Evolutionary conservation across 2,113 vertebrate species (phyloP), one percentile per base, ranked within the genome.

Genomic region (Cyrtonyx montezumae): DNA sequence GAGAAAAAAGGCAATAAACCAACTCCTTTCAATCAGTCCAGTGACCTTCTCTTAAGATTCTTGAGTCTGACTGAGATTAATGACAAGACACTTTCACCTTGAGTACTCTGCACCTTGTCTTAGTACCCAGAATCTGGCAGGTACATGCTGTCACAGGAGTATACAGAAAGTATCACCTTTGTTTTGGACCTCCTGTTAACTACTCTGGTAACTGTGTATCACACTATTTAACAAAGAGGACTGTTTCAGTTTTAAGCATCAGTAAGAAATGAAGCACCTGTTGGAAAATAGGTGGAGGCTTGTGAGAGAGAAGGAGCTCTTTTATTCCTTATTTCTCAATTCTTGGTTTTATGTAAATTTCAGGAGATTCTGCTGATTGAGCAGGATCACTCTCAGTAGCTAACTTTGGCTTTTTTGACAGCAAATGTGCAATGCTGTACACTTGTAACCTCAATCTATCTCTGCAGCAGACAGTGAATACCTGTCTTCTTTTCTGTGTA

Each of bases 11-110:
- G 79, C 63, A 79, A 84, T 94, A 85, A 93, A 94, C 56, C 67
- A 90, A 83, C 87, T 59, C 45, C 36, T 74, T 88, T 92, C 90
- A 79, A 26, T 97, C 92, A 96, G 84, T 76, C 55, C 65, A 84
- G 8, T 48, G 69, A 73, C 75, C 79, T 56, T 79, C 70, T 84
- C 43, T 58, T 32, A 73, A 65, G 68, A 82, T 91, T 81, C 22
- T 8, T 70, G 75, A 92, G 67, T 78, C 73, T 79, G 89, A 85
- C 69, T 63, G 76, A 86, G 77, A 83, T 79, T 81, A 85, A 79
- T 73, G 69, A 81, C n/a, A 88, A 63, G 40, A 30, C 51, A n/a
- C 32, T 91, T 88, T 85, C 79, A 87, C 53, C 30, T 56, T 18
- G 53, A 56, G 28, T 56, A 56, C 30, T 28, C 23, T 32, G 53